phyloP scores from a whole-genome alignment of 2,113 vertebrate species.

The Burhinus oedicnemus region DNA sequence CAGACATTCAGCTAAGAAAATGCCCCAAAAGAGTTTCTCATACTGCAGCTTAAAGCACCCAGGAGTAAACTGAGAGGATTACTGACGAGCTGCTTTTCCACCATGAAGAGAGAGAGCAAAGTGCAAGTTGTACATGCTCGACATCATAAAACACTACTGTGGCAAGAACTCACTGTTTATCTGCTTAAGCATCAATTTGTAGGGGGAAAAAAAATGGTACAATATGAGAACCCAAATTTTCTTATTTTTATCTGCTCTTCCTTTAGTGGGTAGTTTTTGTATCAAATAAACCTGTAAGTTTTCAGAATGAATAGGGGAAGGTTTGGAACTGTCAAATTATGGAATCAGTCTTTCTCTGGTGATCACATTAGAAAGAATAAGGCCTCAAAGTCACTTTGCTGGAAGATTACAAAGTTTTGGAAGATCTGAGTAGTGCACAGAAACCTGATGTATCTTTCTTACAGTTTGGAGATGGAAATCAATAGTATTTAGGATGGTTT shows the following conservation, averaged over 20 bases:
- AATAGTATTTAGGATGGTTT: background rate
- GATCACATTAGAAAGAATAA: background rate
- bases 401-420: background rate
- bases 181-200: background rate
- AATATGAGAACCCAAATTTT: background rate
- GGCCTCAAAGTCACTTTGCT: background rate
- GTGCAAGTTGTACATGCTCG: background rate
- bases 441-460: background rate
- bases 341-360: background rate
- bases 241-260: background rate
- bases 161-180: background rate
- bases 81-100: background rate
- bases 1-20: background rate
- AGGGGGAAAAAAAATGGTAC: background rate
- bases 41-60: background rate
- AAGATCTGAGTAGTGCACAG: background rate
- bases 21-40: background rate
- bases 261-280: background rate
- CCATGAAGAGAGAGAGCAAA: background rate
- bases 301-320: background rate
- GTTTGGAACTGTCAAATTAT: background rate
- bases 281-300: background rate
- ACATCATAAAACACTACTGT: background rate
- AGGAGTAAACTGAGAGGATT: background rate
- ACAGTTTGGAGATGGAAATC: background rate